Conservation (phyloP, 37 sponge, comb jelly and placozoan species). For the Aplysina aerophoba region DNA sequence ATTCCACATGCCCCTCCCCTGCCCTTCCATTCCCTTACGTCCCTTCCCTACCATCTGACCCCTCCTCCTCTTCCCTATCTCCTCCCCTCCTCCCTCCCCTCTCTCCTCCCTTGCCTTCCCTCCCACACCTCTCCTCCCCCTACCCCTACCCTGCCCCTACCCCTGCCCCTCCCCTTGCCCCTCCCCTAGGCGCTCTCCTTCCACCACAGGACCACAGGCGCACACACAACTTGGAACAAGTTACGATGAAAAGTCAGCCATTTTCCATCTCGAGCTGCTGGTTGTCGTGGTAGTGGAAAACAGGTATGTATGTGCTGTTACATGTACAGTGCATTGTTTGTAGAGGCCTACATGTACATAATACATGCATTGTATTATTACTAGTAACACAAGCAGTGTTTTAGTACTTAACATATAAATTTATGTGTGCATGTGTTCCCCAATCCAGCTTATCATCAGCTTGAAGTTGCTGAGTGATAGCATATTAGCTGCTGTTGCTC, state of each 20-base stretch:
- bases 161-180: conserved; percentile 34
- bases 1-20: background rate
- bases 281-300: conserved; percentile 87
- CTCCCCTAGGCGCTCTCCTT: conserved; percentile 75
- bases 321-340: too few relatives aligned
- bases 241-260: conserved; percentile 84
- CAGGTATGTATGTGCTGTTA: conserved; percentile 64
- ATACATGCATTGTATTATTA: too few relatives aligned
- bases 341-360: too few relatives aligned
- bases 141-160: too few relatives aligned
- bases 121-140: conserved; percentile 26
- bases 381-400: too few relatives aligned
- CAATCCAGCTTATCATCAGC: too few relatives aligned
- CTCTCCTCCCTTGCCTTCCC: too few relatives aligned
- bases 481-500: too few relatives aligned
- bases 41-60: background rate
- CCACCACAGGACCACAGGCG: conserved; percentile 73
- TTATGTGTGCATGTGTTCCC: too few relatives aligned
- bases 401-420: too few relatives aligned
- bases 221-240: conserved; percentile 75
- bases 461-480: too few relatives aligned
- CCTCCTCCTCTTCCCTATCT: background rate
- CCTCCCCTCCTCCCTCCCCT: background rate
- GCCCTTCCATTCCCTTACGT: background rate
- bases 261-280: conserved; percentile 86